Evolutionary conservation across 2,797 vertebrate species (phyloP), one percentile per base, ranked within the genome.

Genomic region (Acridotheres tristis): DNA sequence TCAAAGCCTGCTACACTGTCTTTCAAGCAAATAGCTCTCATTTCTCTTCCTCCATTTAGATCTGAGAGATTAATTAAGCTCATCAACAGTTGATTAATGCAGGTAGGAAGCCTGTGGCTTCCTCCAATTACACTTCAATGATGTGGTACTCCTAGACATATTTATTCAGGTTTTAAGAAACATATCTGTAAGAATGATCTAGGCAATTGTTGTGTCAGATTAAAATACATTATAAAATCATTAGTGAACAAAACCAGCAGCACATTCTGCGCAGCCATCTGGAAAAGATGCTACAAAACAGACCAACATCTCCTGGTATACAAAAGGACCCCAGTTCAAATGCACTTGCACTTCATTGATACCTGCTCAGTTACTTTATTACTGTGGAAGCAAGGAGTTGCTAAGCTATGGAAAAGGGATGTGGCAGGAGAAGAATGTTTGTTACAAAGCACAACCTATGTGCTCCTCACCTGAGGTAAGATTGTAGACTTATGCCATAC

Each of bases 11-110:
- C 57, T 63, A 53, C 55, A 68, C 65, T 59, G 71, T 47, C 87
- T 91, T 94, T 93, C 82, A 94, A 86, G 85, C 38, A 96, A 93
- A 92, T 78, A 88, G 85, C 59, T 91, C 79, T 89, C 76, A 81
- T 95, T 95, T 88, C 81, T 93, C 82, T 85, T 89, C 68, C 66
- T 79, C 87, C 55, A 76, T 89, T 96, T 97, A 96, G 87, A 96
- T 96, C 43, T 81, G 69, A 85, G 76, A 94, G 92, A 95, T 93
- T 96, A 97, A 96, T 94, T 96, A 96, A 92, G 79, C 93, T 95
- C 67, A 89, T 96, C 91, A 95, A 69, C 55, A 69, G 79, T 71
- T 96, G 95, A 97, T 95, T 97, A 96, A 97, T 93, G 79, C 79
- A 96, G 96, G 95, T 96, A 90, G 82, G 76, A 96, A 95, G 91